Evolutionary conservation across 2,113 vertebrate genomes (phyloP).

Genomic region (Microcebus griseorufus): DNA sequence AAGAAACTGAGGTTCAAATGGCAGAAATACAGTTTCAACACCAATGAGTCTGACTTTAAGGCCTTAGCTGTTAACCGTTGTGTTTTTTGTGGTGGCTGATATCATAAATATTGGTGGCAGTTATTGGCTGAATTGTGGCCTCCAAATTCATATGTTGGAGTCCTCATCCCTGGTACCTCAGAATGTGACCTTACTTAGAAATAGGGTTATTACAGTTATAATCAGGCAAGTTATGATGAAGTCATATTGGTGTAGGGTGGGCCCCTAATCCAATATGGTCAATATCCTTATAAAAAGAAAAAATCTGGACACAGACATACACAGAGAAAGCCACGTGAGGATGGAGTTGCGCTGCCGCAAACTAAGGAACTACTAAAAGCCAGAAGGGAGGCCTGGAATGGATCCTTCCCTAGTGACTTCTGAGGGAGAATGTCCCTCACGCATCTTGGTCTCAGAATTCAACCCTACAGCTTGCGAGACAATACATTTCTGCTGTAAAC

Average conservation of each 20-base stretch:
- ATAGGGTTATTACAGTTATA: background rate
- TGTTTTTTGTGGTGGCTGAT: background rate
- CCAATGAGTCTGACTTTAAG: background rate
- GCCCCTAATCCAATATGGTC: background rate
- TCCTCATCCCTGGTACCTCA: background rate
- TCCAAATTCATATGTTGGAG: background rate
- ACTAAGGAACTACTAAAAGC: background rate
- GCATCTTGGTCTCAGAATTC: background rate
- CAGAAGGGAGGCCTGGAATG: background rate
- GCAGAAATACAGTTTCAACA: background rate
- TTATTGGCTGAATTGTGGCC: background rate
- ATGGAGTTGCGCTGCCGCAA: background rate
- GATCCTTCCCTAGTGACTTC: background rate
- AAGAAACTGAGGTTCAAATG: background rate
- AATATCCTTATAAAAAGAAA: background rate
- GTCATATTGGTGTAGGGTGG: background rate
- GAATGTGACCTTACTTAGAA: background rate
- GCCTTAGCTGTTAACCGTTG: background rate
- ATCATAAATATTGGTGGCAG: background rate
- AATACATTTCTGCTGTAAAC: conserved; percentile 1
- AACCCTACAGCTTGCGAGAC: background rate
- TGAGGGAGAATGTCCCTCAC: background rate
- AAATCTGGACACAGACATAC: background rate
- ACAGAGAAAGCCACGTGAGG: background rate
- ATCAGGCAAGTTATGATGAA: background rate